phyloP scores from a whole-genome alignment of 2,888 invertebrate genomes.

The Margaritifera margaritifera region DNA sequence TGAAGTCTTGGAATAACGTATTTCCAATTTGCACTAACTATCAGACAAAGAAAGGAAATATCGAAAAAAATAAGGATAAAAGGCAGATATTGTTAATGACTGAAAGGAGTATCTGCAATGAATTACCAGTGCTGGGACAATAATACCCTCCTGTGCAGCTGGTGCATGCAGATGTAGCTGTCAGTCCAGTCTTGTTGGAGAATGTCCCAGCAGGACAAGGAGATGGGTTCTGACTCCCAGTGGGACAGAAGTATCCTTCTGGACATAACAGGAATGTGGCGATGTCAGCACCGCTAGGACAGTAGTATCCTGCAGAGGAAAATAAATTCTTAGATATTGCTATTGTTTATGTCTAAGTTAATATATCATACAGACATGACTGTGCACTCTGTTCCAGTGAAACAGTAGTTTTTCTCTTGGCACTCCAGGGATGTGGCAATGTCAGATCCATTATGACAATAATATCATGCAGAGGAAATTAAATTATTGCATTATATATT shows the following conservation, averaged over 20 bases:
- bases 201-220: conserved; percentile 65
- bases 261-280: conserved; percentile 60
- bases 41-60: too few relatives aligned
- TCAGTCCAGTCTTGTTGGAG: conserved; percentile 57
- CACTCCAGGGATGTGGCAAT: conserved; percentile 55
- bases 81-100: too few relatives aligned
- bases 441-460: conserved; percentile 61
- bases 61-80: too few relatives aligned
- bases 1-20: too few relatives aligned
- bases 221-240: conserved; percentile 51
- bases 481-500: conserved; percentile 44
- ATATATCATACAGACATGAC: too few relatives aligned
- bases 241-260: conserved; percentile 63
- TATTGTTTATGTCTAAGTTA: too few relatives aligned
- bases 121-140: conserved; percentile 59
- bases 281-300: conserved; percentile 56
- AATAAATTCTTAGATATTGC: not conserved
- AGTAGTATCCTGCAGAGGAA: conserved; percentile 65
- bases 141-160: conserved; percentile 60
- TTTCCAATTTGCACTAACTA: too few relatives aligned
- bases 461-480: conserved; percentile 55
- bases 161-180: conserved; percentile 44
- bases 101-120: too few relatives aligned
- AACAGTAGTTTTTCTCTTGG: conserved; percentile 63
- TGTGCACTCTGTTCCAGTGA: conserved; percentile 38